Conservation (phyloP, 1,140 invertebrate species). For the Colletes gigas region DNA sequence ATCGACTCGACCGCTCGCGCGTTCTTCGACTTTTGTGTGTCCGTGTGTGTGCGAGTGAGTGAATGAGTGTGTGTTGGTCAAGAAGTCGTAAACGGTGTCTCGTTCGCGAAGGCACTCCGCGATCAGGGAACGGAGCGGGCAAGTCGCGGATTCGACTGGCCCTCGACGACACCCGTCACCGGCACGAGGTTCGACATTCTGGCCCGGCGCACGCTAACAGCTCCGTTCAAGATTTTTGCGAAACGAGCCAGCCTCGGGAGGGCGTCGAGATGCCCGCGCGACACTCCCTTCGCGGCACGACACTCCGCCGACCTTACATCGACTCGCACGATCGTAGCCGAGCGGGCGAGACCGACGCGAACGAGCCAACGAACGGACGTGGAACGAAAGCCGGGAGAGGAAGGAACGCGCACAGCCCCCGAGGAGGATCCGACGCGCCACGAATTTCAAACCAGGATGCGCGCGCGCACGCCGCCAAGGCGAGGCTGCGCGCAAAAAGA, state of each 20-base stretch:
- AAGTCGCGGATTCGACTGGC: not conserved
- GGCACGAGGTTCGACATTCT: not conserved
- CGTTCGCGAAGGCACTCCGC: not conserved
- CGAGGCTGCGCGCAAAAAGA: constrained; percentile 43
- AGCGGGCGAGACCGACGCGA: constrained; percentile 60
- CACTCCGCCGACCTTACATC: constrained; percentile 68
- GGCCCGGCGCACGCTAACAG: not conserved
- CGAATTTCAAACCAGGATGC: constrained; percentile 74
- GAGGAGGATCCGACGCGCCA: constrained; percentile 68
- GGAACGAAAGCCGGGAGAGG: constrained; percentile 66
- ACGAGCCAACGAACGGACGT: constrained; percentile 68
- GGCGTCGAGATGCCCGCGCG: constrained; percentile 60
- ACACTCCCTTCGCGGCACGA: constrained; percentile 67
- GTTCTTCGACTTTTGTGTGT: too few species aligned
- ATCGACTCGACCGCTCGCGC: too few species aligned
- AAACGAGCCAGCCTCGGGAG: constrained; percentile 41
- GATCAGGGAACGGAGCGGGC: constrained; percentile 30
- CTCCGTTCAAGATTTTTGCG: constrained; percentile 24
- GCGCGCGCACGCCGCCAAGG: constrained; percentile 59
- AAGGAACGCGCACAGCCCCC: constrained; percentile 55
- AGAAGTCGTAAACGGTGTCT: too few species aligned
- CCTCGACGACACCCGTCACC: not conserved
- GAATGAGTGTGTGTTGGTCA: too few species aligned
- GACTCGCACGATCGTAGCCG: constrained; percentile 75
- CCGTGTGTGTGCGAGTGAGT: too few species aligned